These are phyloP conservation scores for Latrodectus hesperus DNA, from an alignment of 2,888 invertebrate genomes.

Conservation along the genomic window DNA sequence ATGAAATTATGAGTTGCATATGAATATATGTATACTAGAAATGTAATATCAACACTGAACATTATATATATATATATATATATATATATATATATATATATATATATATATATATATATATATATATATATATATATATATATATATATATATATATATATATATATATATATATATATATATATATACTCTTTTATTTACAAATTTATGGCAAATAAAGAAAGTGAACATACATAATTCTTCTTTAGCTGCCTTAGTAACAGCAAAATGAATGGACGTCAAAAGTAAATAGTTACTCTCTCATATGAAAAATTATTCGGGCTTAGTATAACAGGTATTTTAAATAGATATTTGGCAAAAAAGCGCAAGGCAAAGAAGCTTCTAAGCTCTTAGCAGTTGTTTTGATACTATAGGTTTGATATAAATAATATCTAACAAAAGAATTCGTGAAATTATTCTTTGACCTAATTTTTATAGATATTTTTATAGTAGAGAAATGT, in stretches of 20 bases:
- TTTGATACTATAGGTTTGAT: neutral
- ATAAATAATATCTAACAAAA: no score
- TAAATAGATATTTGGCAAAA: no score
- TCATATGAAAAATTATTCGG: no score
- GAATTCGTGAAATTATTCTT: no score
- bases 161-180: neutral
- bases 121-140: neutral
- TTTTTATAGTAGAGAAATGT: no score
- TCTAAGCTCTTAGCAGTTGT: neutral
- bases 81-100: slow-evolving; percentile 3
- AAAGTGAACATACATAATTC: slow-evolving; percentile 44
- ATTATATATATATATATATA: neutral
- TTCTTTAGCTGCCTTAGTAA: slow-evolving; percentile 58
- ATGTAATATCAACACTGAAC: slow-evolving; percentile 48
- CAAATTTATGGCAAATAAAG: slow-evolving; percentile 59
- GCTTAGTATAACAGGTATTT: no score
- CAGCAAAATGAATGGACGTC: slow-evolving; percentile 47
- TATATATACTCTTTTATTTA: slow-evolving; percentile 52
- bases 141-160: neutral
- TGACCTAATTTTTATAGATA: no score
- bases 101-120: neutral
- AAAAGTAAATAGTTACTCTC: slow-evolving; percentile 33
- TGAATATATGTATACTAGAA: slow-evolving; percentile 50
- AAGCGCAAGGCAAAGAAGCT: no score
- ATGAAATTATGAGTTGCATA: slow-evolving; percentile 32